phyloP scores from a whole-genome alignment of 92 coral and sea anemone genomes.

The Epizoanthus illoricatus region DNA sequence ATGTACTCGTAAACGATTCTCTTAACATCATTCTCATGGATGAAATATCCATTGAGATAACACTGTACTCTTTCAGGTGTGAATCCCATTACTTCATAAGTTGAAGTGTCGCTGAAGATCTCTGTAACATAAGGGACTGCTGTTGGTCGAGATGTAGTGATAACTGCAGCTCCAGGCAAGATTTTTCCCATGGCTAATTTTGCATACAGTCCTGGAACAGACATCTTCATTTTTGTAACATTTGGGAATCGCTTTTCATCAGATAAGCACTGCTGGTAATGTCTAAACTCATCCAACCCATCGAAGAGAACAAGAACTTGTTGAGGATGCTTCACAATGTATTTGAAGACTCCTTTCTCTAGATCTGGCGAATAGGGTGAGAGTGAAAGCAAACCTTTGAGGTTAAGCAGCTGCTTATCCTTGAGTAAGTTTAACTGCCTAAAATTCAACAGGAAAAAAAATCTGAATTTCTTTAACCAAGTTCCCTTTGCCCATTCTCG shows the following conservation, averaged over 20 bases:
- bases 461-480: constrained; percentile 25
- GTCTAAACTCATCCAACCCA: constrained; percentile 51
- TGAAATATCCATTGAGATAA: constrained; percentile 1
- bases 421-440: constrained; percentile 48
- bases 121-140: constrained; percentile 9
- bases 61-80: constrained; percentile 5
- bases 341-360: not conserved
- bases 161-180: constrained; percentile 45
- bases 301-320: constrained; percentile 53
- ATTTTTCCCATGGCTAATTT: constrained; percentile 52
- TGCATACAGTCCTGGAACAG: constrained; percentile 36
- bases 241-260: constrained; percentile 3
- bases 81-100: constrained; percentile 10
- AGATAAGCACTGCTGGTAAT: not conserved
- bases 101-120: not conserved
- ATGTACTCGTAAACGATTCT: constrained; percentile 17
- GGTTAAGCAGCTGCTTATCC: not conserved
- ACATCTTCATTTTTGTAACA: constrained; percentile 1
- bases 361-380: constrained; percentile 6
- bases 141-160: constrained; percentile 55
- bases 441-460: constrained; percentile 47
- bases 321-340: constrained; percentile 32
- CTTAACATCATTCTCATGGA: not conserved
- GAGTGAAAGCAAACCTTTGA: not conserved
- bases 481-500: constrained; percentile 35